These are phyloP conservation scores for Drosophila pruinosa DNA, from an alignment of 1,140 invertebrate genomes.

Conservation along the genomic window DNA sequence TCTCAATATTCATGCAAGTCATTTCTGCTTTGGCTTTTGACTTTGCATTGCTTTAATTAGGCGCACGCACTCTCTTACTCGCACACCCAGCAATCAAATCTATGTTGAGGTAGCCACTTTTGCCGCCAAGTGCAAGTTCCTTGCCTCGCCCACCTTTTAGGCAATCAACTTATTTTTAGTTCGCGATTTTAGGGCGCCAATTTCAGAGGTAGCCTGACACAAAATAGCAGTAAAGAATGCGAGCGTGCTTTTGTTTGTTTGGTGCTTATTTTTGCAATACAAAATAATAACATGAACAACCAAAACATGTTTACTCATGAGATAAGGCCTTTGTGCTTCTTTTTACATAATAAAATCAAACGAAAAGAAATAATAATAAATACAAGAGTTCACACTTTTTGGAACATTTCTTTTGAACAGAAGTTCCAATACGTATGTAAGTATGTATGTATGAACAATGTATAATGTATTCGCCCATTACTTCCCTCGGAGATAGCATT, in stretches of 20 bases:
- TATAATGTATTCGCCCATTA: neutral
- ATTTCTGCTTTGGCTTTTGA: conserved; percentile 33
- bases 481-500: neutral
- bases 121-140: conserved; percentile 70
- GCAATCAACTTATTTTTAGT: conserved; percentile 37
- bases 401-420: neutral
- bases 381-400: neutral
- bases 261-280: neutral
- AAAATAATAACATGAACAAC: neutral
- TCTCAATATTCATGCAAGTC: conserved; percentile 41
- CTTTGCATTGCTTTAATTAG: conserved; percentile 49
- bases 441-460: no score
- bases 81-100: conserved; percentile 28
- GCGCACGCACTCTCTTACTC: conserved; percentile 43
- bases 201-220: neutral
- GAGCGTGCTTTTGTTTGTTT: conserved; percentile 31
- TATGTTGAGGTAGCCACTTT: conserved; percentile 73
- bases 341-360: neutral
- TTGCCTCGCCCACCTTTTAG: neutral
- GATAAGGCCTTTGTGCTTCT: neutral
- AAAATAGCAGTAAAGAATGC: conserved; percentile 52
- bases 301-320: neutral
- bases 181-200: conserved; percentile 42
- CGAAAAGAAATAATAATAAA: neutral
- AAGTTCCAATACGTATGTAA: no score